Base-by-base conservation (phyloP, 2,113 vertebrate species). In the Plecotus auritus region DNA sequence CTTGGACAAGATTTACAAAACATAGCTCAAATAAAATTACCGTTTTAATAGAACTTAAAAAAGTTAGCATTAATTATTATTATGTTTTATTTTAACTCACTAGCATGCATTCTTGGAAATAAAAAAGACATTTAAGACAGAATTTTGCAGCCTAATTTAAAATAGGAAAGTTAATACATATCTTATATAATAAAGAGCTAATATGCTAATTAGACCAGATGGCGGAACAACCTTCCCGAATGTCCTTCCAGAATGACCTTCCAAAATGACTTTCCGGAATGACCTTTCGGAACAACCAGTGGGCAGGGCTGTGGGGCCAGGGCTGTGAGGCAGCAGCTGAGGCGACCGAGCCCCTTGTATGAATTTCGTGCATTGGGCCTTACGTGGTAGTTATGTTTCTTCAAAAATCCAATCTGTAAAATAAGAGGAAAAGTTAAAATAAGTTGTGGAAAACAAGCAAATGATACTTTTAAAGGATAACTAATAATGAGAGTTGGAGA, bases 111-210 rank as follows among this genome's bases (percentile, higher is more conserved):
- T 88, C 51, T 49, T 82, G 56, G 81, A 94, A 94, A 81, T 13
- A 37, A 30, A 85, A 87, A 88, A 37, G 40, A 18, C 8, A 59
- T 66, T 86, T 78, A 64, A 93, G 78, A 61, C 32, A 77, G 72
- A 90, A 89, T 35, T 77, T 47, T 84, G 95, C 81, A 88, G n/a
- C 37, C 51, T 45, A n/a, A 90, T 59, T 96, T 93, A 70, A 69
- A 81, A 85, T 14, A 54, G 47, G 37, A 93, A 95, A 94, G 73
- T 67, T 66, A 89, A 91, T 9, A 45, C 11, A 16, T 20, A 69
- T 59, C 56, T 59, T 61, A 61, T 61, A 61, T 61, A 28, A 59
- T 59, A 59, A 59, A 26, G 59, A 61, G 59, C 59, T 61, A 61
- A 61, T 61, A 28, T 61, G 59, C 59, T 28, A 28, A 61, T 61